Percentiles rank a stretch among this genome's conserved stretches.
Conservation (phyloP, 1,140 invertebrate species). For the Zaprionus nigranus region DNA sequence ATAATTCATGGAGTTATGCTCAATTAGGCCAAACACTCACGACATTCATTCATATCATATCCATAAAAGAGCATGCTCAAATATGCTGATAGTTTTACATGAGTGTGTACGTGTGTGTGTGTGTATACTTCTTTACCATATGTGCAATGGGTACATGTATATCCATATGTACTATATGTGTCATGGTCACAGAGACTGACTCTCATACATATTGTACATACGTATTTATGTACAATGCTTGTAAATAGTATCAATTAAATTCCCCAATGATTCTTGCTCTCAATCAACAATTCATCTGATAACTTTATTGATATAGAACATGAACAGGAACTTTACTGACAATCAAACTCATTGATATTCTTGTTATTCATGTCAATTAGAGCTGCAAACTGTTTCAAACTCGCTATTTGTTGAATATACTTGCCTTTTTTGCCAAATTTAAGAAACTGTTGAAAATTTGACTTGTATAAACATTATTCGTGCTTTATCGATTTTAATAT, state of each 20-base stretch:
- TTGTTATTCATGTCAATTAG: no score
- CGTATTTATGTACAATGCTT: background rate
- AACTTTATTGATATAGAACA: background rate
- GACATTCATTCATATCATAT: background rate
- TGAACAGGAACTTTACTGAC: background rate
- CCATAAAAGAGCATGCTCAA: slow-evolving; percentile 40
- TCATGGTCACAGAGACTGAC: background rate
- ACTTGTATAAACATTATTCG: no score
- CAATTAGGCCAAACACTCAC: slow-evolving; percentile 24
- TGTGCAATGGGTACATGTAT: background rate
- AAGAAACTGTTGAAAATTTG: no score
- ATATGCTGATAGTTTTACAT: slow-evolving; percentile 19
- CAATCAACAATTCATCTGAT: background rate
- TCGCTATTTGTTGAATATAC: no score
- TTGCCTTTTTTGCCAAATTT: no score
- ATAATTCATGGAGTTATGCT: slow-evolving; percentile 25
- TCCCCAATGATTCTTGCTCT: background rate
- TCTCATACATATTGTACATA: no score
- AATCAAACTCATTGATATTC: no score
- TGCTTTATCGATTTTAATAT: no score
- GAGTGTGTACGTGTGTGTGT: background rate
- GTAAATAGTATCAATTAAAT: slow-evolving; percentile 2
- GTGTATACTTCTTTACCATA: background rate
- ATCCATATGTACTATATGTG: slow-evolving; percentile 18
- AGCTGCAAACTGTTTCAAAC: no score